Conservation (phyloP, 2,797 vertebrate species). For the Aotus griseimembra region DNA sequence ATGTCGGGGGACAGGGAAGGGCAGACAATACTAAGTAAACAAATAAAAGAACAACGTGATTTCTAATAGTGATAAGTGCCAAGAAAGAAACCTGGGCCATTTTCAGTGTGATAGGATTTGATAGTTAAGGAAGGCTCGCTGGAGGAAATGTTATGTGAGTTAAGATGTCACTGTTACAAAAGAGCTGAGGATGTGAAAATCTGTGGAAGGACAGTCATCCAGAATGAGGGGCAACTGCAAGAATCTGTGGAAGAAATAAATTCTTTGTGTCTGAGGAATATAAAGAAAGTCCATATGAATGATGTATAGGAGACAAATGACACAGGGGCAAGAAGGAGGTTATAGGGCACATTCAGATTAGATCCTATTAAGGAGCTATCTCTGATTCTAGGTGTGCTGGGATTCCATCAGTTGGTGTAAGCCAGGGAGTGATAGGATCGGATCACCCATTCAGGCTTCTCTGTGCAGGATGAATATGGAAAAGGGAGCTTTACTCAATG, state of each 20-base stretch:
- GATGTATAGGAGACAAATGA: not conserved
- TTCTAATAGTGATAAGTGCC: not conserved
- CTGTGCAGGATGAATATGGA: not conserved
- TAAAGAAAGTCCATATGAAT: not conserved
- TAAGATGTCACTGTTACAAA: not conserved
- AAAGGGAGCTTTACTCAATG: not conserved
- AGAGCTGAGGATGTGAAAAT: too few relatives aligned
- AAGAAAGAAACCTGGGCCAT: not conserved
- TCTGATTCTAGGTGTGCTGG: not conserved
- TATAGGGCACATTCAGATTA: fast-evolving
- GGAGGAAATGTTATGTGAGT: not conserved
- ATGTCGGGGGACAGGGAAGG: not conserved
- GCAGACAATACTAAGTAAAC: not conserved
- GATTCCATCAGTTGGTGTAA: not conserved
- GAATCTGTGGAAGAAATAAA: not conserved
- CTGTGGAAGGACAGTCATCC: too few relatives aligned
- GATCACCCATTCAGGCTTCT: fast-evolving
- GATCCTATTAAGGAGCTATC: not conserved
- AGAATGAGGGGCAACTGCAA: not conserved
- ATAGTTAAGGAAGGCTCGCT: not conserved
- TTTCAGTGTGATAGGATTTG: not conserved
- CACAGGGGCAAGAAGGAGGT: not conserved
- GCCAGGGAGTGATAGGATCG: not conserved
- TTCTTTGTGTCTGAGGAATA: not conserved
- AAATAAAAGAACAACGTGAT: not conserved